A percentile compares a stretch with the other conserved stretches of the same genome.
These are phyloP conservation scores for Scaptodrosophila latifasciaeformis DNA, from an alignment of 2,888 invertebrate genomes.

Conservation along the genomic window DNA sequence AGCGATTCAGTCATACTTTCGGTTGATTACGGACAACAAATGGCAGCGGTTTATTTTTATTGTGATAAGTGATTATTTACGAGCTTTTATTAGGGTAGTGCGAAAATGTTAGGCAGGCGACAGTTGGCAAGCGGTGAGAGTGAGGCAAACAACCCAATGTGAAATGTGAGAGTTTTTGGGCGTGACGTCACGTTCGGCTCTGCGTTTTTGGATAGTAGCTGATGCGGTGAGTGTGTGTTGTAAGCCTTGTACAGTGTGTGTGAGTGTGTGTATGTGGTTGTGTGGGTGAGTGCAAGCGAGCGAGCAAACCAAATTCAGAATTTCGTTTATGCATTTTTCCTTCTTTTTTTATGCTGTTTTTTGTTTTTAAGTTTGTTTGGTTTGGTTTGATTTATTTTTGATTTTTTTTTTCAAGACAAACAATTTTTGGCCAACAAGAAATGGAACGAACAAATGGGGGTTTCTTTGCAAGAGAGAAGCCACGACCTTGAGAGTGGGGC, in stretches of 20 bases:
- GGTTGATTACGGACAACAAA: not conserved
- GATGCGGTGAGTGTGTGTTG: constrained; percentile 16
- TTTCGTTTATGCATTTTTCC: constrained; percentile 15
- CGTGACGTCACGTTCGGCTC: not conserved
- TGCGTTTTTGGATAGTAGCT: constrained; percentile 20
- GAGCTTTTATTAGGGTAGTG: constrained; percentile 50
- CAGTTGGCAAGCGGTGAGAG: constrained; percentile 5
- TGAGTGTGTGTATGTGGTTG: constrained; percentile 7
- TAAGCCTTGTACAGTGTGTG: constrained; percentile 35
- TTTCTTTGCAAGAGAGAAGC: not conserved
- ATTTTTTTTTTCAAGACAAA: constrained; percentile 28
- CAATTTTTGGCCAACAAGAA: not conserved
- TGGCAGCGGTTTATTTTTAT: constrained; percentile 7
- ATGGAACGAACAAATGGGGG: constrained; percentile 20
- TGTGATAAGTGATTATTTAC: constrained; percentile 38
- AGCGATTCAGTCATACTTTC: not conserved
- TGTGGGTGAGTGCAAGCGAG: constrained; percentile 13
- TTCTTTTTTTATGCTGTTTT: constrained; percentile 30
- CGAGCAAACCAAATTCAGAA: constrained; percentile 48
- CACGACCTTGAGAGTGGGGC: constrained; percentile 1
- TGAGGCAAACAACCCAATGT: constrained; percentile 17
- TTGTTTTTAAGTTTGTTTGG: constrained; percentile 45
- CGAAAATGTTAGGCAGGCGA: constrained; percentile 12
- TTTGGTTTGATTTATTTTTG: constrained; percentile 59
- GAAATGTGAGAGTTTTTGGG: constrained; percentile 17